Base-by-base conservation (phyloP, 1,140 invertebrate species). In the Cylas formicarius region DNA sequence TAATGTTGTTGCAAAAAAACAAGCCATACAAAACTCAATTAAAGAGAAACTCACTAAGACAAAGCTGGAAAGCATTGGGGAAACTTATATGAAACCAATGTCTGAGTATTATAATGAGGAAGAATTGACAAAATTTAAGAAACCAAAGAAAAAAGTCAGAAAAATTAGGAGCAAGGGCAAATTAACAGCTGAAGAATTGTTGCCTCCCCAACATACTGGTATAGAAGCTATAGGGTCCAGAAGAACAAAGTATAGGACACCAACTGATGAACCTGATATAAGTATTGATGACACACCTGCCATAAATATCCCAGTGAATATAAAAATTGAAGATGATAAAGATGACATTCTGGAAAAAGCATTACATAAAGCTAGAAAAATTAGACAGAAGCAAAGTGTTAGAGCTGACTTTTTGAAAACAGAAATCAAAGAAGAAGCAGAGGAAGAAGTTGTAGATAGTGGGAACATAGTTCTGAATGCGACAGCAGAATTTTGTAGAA, bases 401-500 rank as follows among this genome's bases (percentile, higher is more conserved):
- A 68, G 67, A 10, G 60, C 66, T 24, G 60, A 76, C 53, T 61
- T 66, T 50, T 37, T 67, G 16, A 61, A 57, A 21, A 61, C 51
- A 0, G 65, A 71, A 35, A 57, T 68, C 2, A 74, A 71, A 50
- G 57, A 66, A 3, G 72, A 74, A 37, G 60, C 63, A 21, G 61
- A 56, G 14, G 60, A 67, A 3, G 59, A 48, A 18, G 60, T 61
- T 24, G 57, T 61, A 38, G 66, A 67, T 17, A 34, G 59, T 22
- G 71, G 73, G 2, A 73, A 74, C 47, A 94, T 97, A 53, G 77
- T 89, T 20, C 67, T 97, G 20, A 94, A 97, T 72, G 82, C 90
- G 9, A 97, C 92, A 0, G 91, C 92, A 1, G 95, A 98, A 72
- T 98, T 97, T 72, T 97, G 94, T 66, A 77, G 94, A 52, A 93